Base-by-base conservation (phyloP, 2,113 vertebrate genomes). In the Hipposideros armiger region DNA sequence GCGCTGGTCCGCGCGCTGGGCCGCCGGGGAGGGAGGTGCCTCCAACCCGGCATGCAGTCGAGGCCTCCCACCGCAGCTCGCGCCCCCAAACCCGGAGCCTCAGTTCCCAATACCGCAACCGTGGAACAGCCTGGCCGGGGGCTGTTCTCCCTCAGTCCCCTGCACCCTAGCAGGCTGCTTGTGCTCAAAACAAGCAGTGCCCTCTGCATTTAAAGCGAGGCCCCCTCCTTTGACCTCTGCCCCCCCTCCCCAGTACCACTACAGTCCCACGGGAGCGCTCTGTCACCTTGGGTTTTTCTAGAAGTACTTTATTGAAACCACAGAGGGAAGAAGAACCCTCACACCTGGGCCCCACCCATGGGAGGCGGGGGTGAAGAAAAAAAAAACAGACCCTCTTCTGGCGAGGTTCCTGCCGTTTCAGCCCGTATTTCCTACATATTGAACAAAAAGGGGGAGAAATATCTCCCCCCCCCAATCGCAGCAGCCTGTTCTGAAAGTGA, bases 401-500 rank as follows among this genome's bases (percentile, higher is more conserved):
- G 80, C 5, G 62, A 76, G 90, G 62, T 95, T 80, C 90, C 91
- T 94, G 87, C 36, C 56, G 6, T 82, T 93, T 89, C 72, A 69
- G 87, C 70, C 92, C 40, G 0, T 78, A 87, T 67, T 82, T 69
- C 36, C n/a, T 91, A 78, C 72, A 87, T 84, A 95, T 84, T 96
- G 84, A 69, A 94, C 60, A 83, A 77, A 62, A 67, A 72, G 52
- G 30, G 77, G 19, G 7, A 50, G 28, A 47, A 7, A 4, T 26
- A 50, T 3, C 16, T 1, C 30, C 26, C 56, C 54, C 54, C 11
- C 50, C 11, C 74, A 92, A 92, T 95, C 78, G 26, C 86, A 89
- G 89, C 72, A 98, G 98, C 97, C 95, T 97, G 97, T 96, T 98
- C 89, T 96, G 97, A 98, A 97, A 98, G 97, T 97, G 98, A 98